A percentile compares a stretch with the other conserved stretches of the same genome.
These are phyloP conservation scores for Leptatherina wallacei DNA, from an alignment of 2,797 vertebrate genomes.

Conservation along the genomic window DNA sequence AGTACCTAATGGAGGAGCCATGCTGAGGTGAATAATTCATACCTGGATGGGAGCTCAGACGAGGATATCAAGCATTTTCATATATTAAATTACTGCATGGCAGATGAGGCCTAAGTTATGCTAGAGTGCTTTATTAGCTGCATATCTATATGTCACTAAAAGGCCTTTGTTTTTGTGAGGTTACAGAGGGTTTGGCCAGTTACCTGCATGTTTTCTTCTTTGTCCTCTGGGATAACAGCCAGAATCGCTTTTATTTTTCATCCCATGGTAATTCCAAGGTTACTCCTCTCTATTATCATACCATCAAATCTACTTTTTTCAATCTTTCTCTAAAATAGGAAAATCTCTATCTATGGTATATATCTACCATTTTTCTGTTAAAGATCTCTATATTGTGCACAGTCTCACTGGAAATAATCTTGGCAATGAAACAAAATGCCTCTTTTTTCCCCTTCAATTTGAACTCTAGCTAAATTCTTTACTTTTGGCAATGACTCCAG, in stretches of 20 bases:
- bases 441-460: not conserved
- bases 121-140: constrained; percentile 68
- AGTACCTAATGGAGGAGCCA: constrained; percentile 73
- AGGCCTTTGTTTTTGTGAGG: constrained; percentile 53
- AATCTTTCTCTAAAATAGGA: too few relatives aligned
- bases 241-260: constrained; percentile 26
- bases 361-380: not conserved
- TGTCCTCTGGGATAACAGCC: constrained; percentile 21
- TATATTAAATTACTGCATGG: constrained; percentile 71
- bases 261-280: constrained; percentile 11
- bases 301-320: not conserved
- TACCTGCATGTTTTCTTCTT: constrained; percentile 19
- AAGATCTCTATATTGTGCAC: not conserved
- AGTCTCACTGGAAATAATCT: too few relatives aligned
- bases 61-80: constrained; percentile 72
- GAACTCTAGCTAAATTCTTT: not conserved
- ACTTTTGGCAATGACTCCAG: not conserved
- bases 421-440: not conserved
- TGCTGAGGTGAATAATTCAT: constrained; percentile 80
- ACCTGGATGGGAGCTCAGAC: constrained; percentile 61
- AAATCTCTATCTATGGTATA: too few relatives aligned
- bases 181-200: constrained; percentile 23
- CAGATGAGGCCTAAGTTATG: constrained; percentile 65
- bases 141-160: constrained; percentile 58
- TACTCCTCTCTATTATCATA: constrained; percentile 11